Base-by-base conservation (phyloP, 2,797 vertebrate genomes). In the Otolemur crassicaudatus region DNA sequence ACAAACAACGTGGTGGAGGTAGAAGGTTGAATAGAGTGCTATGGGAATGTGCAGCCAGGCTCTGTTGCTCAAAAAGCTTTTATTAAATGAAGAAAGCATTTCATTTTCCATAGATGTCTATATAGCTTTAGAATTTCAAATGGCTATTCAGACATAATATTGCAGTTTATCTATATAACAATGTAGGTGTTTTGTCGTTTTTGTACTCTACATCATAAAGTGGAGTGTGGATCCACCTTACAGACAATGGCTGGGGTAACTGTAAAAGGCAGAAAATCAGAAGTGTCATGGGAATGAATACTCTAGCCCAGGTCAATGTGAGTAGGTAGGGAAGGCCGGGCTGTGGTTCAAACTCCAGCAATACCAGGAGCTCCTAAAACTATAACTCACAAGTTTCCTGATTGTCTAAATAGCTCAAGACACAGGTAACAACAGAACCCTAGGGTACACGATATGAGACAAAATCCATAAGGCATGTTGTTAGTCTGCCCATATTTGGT, bases 401-500 rank as follows among this genome's bases (percentile, higher is more conserved):
- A 87, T 56, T 60, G 25, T 70, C 40, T 67, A 60, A 89, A 63
- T 70, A n/a, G 22, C 72, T 77, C 63, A 29, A 90, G 72, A 75
- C 13, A 37, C 85, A 86, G 20, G 16, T 53, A 61, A 79, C 31
- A 60, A 70, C 19, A 61, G 22, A 91, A 80, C 23, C 72, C 85
- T 75, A 37, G 37, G 61, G 46, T 12, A 72, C 14, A 53, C 16
- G 13, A 12, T 53, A 53, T 6, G 43, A 77, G 69, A 22, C 61
- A 27, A 60, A 73, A 61, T n/a, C 56, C 43, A 3, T 1, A 23
- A 43, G n/a, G 3, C 17, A 37, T 70, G 37, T 34, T 58, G 6
- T 40, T 76, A 72, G 29, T 40, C 37, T 75, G 61, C 25, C 40
- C 91, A 88, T 92, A 89, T 95, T 80, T 88, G 53, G 53, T 27